Conservation (phyloP, 2,888 invertebrate species). For the Oscheius sp. region DNA sequence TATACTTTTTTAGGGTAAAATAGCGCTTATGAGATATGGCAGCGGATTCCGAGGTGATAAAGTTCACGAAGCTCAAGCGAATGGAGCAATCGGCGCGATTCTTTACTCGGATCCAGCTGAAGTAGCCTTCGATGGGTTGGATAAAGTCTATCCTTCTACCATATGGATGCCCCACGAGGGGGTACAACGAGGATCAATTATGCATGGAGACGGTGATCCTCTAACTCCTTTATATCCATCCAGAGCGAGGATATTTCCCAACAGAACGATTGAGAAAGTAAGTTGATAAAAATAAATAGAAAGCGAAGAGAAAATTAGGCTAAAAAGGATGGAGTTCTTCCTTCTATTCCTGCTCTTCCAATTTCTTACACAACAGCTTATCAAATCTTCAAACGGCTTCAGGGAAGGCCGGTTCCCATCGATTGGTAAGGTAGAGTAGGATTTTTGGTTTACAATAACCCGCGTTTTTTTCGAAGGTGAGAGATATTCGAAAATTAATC, state of each 20-base stretch:
- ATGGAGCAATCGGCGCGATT: slow-evolving; percentile 70
- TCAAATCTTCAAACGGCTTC: slow-evolving; percentile 57
- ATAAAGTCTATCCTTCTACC: slow-evolving; percentile 71
- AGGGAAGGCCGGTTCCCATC: slow-evolving; percentile 69
- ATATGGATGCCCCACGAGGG: slow-evolving; percentile 74
- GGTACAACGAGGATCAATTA: slow-evolving; percentile 73
- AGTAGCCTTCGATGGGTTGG: slow-evolving; percentile 61
- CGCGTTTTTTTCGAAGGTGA: no score
- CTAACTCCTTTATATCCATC: slow-evolving; percentile 74
- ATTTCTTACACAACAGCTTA: slow-evolving; percentile 72
- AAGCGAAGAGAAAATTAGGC: slow-evolving; percentile 41
- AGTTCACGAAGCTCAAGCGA: slow-evolving; percentile 65
- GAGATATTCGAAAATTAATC: no score
- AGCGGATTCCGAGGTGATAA: slow-evolving; percentile 72
- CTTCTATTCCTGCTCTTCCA: slow-evolving; percentile 72
- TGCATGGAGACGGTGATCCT: slow-evolving; percentile 73
- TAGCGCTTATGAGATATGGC: slow-evolving; percentile 74
- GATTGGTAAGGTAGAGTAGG: slow-evolving; percentile 72
- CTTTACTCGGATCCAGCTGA: slow-evolving; percentile 69
- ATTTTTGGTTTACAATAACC: no score
- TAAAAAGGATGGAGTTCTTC: slow-evolving; percentile 56
- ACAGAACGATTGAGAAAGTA: slow-evolving; percentile 52
- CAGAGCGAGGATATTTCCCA: slow-evolving; percentile 69
- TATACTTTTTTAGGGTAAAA: slow-evolving; percentile 72
- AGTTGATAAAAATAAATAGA: not conserved